phyloP scores from a whole-genome alignment of 1,140 invertebrate genomes.

The Polypedilum vanderplanki region DNA sequence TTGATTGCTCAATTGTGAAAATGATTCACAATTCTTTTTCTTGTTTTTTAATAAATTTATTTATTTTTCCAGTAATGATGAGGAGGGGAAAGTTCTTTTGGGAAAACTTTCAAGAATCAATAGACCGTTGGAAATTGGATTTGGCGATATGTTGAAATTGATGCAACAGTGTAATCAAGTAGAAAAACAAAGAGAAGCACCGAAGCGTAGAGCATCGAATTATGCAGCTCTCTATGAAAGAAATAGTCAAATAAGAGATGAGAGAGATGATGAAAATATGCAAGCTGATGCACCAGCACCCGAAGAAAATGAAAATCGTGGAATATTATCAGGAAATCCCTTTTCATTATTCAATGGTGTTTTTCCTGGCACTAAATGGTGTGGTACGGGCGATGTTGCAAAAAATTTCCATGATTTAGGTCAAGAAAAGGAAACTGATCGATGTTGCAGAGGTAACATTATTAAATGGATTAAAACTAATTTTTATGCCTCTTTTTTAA shows the following conservation, averaged over 20 bases:
- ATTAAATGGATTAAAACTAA: neutral
- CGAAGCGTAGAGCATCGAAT: neutral
- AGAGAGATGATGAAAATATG: conserved; percentile 24
- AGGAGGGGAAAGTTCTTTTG: conserved; percentile 54
- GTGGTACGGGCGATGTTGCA: conserved; percentile 77
- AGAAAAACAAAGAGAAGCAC: conserved; percentile 37
- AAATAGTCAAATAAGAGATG: neutral
- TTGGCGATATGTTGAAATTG: conserved; percentile 63
- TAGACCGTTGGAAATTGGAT: conserved; percentile 54
- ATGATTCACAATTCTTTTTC: too few species aligned
- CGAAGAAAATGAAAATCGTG: conserved; percentile 31
- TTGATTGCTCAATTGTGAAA: too few species aligned
- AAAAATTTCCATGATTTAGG: conserved; percentile 76
- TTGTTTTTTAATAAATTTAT: neutral
- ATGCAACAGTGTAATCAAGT: conserved; percentile 67
- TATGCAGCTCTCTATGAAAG: neutral
- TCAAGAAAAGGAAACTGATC: conserved; percentile 60
- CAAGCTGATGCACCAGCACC: neutral
- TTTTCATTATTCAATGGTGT: conserved; percentile 62
- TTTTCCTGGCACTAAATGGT: conserved; percentile 78
- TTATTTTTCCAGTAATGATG: conserved; percentile 55
- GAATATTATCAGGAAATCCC: conserved; percentile 51
- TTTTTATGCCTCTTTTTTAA: conserved; percentile 33
- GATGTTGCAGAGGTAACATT: conserved; percentile 35
- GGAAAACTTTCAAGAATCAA: conserved; percentile 51